Percentiles rank a stretch among this genome's conserved stretches.
phyloP scores from a whole-genome alignment of 2,113 vertebrate genomes.

The Sialia sialis region DNA sequence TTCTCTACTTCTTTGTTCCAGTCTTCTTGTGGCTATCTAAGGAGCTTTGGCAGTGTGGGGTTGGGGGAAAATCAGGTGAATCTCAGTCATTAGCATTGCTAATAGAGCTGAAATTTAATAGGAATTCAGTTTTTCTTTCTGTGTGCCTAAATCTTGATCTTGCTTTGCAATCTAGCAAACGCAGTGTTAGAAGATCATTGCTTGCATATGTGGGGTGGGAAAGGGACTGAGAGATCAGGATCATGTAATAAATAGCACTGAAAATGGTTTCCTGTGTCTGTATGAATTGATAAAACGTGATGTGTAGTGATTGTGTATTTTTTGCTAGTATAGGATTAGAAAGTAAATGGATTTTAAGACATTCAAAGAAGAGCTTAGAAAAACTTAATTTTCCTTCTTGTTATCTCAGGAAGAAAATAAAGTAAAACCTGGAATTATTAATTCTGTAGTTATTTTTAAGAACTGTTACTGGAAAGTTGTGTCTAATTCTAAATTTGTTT shows the following conservation, averaged over 20 bases:
- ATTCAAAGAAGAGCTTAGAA: background rate
- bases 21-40: background rate
- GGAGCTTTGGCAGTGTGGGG: background rate
- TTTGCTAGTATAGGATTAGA: background rate
- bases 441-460: background rate
- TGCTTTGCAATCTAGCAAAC: background rate
- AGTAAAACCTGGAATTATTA: background rate
- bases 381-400: background rate
- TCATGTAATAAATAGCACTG: background rate
- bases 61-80: background rate
- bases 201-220: background rate
- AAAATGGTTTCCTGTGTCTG: background rate
- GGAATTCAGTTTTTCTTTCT: background rate
- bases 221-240: background rate
- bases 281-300: background rate
- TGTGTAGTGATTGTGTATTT: background rate
- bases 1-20: background rate
- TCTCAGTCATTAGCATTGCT: background rate
- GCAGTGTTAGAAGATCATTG: background rate
- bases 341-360: background rate
- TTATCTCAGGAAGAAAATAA: background rate
- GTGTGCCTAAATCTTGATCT: background rate
- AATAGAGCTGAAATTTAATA: background rate
- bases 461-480: background rate
- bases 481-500: slow-evolving; percentile 19